Conservation (phyloP, 2,888 invertebrate genomes). For the Caenorhabditis virilis region DNA sequence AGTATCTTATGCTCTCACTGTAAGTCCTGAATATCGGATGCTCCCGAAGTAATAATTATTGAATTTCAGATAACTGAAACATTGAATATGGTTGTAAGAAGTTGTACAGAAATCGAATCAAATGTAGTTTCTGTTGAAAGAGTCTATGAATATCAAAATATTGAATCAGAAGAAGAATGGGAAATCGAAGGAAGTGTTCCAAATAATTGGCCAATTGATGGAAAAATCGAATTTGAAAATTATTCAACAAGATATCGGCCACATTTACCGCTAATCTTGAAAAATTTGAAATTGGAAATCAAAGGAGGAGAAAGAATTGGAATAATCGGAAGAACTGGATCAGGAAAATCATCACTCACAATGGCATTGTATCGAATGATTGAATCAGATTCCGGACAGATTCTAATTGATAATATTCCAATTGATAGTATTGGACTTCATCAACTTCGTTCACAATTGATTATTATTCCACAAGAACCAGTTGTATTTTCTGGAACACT, state of each 20-base stretch:
- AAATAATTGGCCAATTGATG: constrained; percentile 66
- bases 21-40: background rate
- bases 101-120: constrained; percentile 94
- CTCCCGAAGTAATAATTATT: background rate
- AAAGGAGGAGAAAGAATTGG: constrained; percentile 75
- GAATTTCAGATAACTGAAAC: constrained; percentile 37
- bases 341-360: constrained; percentile 59
- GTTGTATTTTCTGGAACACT: constrained; percentile 76
- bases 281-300: constrained; percentile 77
- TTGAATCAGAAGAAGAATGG: constrained; percentile 36
- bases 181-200: background rate
- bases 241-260: constrained; percentile 63
- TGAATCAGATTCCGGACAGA: constrained; percentile 52
- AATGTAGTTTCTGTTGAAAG: constrained; percentile 95
- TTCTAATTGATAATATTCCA: constrained; percentile 60
- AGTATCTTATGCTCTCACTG: constrained; percentile 70
- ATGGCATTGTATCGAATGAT: constrained; percentile 62
- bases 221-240: constrained; percentile 63
- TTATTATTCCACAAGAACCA: constrained; percentile 78
- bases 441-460: constrained; percentile 81
- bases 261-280: constrained; percentile 79
- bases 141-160: constrained; percentile 83
- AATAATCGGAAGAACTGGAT: constrained; percentile 69
- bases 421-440: constrained; percentile 82
- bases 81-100: constrained; percentile 76